Base-by-base conservation (phyloP, 1,140 invertebrate genomes). In the Diorhabda carinulata region DNA sequence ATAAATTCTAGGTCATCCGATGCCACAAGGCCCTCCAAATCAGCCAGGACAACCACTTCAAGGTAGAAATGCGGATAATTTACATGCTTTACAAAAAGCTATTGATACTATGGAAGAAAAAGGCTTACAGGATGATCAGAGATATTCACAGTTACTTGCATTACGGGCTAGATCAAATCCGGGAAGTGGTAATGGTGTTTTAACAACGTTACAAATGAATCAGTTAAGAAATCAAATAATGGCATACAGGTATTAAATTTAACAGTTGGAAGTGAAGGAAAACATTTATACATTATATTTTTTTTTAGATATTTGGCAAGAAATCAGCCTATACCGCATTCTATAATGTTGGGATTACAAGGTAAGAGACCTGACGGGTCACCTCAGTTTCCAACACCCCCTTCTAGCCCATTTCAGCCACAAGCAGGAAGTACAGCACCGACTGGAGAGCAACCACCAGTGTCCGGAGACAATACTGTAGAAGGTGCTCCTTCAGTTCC, bases 61-160 rank as follows among this genome's bases (percentile, higher is more conserved):
- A 56, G 63, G 63, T 40, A 43, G 42, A 3, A 4, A 6, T 52
- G 47, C 47, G 40, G 92, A 94, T 71, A 93, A 92, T 80, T 79
- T 94, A 2, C 91, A 90, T 78, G 92, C 92, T 3, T 80, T 96
- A 5, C 93, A 95, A 78, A 87, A 92, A 73, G 92, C 93, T 8
- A 95, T 96, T 58, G 92, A 94, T 76, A 91, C 91, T 0, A 96
- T 97, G 94, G 95, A 98, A 83, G 95, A 97, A 78, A 96, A 95
- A 79, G 95, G 95, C 0, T 81, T 97, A 72, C 93, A 95, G 80
- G 92, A 96, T 78, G 95, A 97, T 83, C 94, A 94, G 0, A 85
- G 94, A 61, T 97, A 96, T 81, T 91, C 91, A 1, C 93, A 96
- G 75, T 81, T 97, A 41, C 82, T 96, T 52, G 92, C 92, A 4